phyloP scores from a whole-genome alignment of 35 echinoderm and acorn worm genomes.

The Apostichopus japonicus region DNA sequence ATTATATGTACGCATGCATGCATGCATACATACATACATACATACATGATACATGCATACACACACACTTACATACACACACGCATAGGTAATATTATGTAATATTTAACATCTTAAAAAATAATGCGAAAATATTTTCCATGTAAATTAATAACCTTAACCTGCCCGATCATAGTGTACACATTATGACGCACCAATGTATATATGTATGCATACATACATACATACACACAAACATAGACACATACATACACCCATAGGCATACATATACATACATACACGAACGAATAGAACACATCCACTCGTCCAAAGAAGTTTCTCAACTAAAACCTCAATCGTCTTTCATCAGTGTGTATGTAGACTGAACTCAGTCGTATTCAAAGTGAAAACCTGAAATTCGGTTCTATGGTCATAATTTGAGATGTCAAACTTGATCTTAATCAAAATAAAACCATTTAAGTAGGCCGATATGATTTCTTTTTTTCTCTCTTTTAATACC shows the following conservation, averaged over 20 bases:
- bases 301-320: too few relatives aligned
- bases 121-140: too few relatives aligned
- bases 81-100: too few relatives aligned
- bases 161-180: too few relatives aligned
- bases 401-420: constrained; percentile 44
- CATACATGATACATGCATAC: too few relatives aligned
- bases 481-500: background rate
- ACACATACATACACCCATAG: too few relatives aligned
- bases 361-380: constrained; percentile 10
- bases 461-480: constrained; percentile 51
- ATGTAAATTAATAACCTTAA: too few relatives aligned
- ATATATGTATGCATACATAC: too few relatives aligned
- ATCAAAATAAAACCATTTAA: constrained; percentile 42
- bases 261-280: background rate
- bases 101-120: too few relatives aligned
- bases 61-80: background rate
- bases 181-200: too few relatives aligned
- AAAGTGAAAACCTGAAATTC: constrained; percentile 43
- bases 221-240: background rate
- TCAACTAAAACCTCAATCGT: background rate
- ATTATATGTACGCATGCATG: background rate
- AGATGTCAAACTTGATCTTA: constrained; percentile 28
- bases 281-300: background rate
- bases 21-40: too few relatives aligned
- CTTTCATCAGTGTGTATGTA: background rate